Conservation (phyloP, 1,140 invertebrate species). For the Eriosoma lanigerum region DNA sequence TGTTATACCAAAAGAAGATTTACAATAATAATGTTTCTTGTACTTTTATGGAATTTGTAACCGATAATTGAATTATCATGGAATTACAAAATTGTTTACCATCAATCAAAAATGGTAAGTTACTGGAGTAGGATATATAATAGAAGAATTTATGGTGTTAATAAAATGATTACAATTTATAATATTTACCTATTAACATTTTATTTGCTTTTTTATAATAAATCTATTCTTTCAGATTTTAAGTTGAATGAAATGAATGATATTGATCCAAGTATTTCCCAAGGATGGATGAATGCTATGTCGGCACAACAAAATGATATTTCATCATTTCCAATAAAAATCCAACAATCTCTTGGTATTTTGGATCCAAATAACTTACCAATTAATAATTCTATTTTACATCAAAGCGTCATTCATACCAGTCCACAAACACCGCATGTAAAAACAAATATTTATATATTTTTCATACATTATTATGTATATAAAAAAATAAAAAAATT, state of each 20-base stretch:
- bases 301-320: slow-evolving; percentile 53
- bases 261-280: neutral
- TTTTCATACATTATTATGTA: slow-evolving; percentile 6
- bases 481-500: slow-evolving; percentile 22
- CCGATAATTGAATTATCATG: neutral
- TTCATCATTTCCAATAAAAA: slow-evolving; percentile 63
- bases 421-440: slow-evolving; percentile 61
- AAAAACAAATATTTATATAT: slow-evolving; percentile 39
- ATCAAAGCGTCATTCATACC: slow-evolving; percentile 55
- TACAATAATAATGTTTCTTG: neutral
- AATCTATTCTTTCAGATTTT: slow-evolving; percentile 15
- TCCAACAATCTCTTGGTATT: slow-evolving; percentile 58
- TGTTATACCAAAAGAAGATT: neutral
- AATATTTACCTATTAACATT: neutral
- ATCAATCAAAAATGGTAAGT: slow-evolving; percentile 33
- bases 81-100: slow-evolving; percentile 38
- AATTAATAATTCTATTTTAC: slow-evolving; percentile 28
- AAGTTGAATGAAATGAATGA: slow-evolving; percentile 36
- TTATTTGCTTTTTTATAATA: too few relatives aligned
- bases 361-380: slow-evolving; percentile 1
- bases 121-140: neutral
- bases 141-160: neutral
- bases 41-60: neutral
- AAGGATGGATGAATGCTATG: slow-evolving; percentile 37
- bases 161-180: neutral